Conservation (phyloP, 2,797 vertebrate genomes). For the Spatula versicolor region DNA sequence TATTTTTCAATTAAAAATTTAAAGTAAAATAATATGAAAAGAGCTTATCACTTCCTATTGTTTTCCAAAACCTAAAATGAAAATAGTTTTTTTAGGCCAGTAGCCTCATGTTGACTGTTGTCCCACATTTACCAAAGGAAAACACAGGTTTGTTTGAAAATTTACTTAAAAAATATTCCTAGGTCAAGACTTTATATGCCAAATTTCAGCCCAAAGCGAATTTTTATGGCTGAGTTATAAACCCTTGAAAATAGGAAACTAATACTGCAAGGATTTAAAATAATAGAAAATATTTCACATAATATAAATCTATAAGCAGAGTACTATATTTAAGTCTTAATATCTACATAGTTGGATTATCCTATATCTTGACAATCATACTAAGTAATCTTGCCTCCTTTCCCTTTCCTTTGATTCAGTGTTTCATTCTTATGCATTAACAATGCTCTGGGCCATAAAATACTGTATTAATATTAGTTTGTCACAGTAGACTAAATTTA, state of each 20-base stretch:
- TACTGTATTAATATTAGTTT: slow-evolving; percentile 89
- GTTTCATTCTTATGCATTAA: slow-evolving; percentile 84
- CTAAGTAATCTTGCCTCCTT: slow-evolving; percentile 79
- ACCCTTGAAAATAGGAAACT: slow-evolving; percentile 85
- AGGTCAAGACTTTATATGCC: slow-evolving; percentile 78
- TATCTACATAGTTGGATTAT: slow-evolving; percentile 87
- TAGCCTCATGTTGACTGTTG: background rate
- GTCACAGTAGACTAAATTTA: slow-evolving; percentile 87
- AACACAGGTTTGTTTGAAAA: slow-evolving; percentile 69
- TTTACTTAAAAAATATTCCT: slow-evolving; percentile 67
- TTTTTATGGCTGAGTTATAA: slow-evolving; percentile 80
- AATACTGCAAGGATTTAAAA: slow-evolving; percentile 85
- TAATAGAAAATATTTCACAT: slow-evolving; percentile 89
- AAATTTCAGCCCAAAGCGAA: slow-evolving; percentile 77
- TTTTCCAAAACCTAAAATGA: background rate
- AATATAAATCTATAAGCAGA: slow-evolving; percentile 86
- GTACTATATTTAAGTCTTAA: slow-evolving; percentile 87
- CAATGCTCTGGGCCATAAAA: slow-evolving; percentile 85
- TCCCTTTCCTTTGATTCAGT: slow-evolving; percentile 76
- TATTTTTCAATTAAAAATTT: background rate
- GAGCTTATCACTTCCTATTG: background rate
- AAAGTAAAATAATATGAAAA: background rate
- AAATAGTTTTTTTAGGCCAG: background rate
- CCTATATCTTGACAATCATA: slow-evolving; percentile 84
- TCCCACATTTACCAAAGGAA: slow-evolving; percentile 15